Evolutionary conservation across 2,113 vertebrate species (phyloP).

Genomic region (Osmerus eperlanus): DNA sequence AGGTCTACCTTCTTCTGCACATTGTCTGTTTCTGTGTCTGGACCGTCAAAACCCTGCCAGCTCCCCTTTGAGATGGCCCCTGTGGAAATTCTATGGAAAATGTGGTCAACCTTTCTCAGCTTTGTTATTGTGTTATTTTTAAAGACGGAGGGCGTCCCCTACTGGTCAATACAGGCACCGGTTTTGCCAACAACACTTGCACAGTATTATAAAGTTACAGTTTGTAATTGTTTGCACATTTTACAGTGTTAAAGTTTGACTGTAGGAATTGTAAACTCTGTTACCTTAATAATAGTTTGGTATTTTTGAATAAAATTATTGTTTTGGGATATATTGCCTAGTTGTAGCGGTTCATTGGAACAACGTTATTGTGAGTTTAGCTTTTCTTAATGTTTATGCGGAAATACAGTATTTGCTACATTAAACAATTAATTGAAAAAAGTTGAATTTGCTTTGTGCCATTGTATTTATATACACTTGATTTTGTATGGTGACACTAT

Average conservation of each 20-base stretch:
- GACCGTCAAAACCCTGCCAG: background rate
- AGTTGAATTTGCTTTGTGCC: background rate
- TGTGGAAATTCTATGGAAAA: background rate
- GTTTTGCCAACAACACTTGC: background rate
- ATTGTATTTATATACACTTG: background rate
- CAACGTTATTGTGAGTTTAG: background rate
- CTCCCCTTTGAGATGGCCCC: background rate
- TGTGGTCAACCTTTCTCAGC: conserved; percentile 21
- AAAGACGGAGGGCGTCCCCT: conserved; percentile 33
- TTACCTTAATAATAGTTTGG: background rate
- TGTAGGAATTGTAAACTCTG: background rate
- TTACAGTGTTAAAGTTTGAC: background rate
- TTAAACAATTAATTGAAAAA: background rate
- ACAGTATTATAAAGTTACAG: background rate
- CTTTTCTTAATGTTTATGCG: conserved; percentile 1
- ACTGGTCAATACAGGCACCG: conserved; percentile 22
- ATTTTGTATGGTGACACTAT: background rate
- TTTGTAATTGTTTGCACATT: background rate
- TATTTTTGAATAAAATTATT: background rate
- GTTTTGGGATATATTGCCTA: background rate
- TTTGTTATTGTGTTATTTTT: conserved; percentile 1
- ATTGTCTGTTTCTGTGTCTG: background rate
- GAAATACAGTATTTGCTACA: conserved; percentile 5
- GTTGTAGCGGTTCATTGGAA: background rate
- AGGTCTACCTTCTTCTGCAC: background rate